phyloP scores from a whole-genome alignment of 2,888 invertebrate genomes.

The Nebria salina region DNA sequence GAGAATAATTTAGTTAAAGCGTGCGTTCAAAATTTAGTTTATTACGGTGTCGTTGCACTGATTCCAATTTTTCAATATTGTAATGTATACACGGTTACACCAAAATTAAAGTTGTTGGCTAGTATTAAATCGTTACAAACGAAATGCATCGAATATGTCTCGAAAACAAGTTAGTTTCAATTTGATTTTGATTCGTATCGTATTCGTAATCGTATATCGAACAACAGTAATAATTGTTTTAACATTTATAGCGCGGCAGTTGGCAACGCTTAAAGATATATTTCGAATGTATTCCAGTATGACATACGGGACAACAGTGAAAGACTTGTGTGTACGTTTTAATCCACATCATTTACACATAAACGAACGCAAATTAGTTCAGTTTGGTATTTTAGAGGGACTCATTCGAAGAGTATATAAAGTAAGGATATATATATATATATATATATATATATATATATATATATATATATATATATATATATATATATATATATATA shows the following conservation, averaged over 20 bases:
- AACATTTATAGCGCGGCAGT: conserved; percentile 60
- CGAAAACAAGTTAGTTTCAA: conserved; percentile 60
- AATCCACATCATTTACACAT: conserved; percentile 80
- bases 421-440: conserved; percentile 58
- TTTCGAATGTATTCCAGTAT: conserved; percentile 74
- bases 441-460: too few relatives aligned
- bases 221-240: conserved; percentile 3
- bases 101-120: conserved; percentile 65
- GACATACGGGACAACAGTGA: conserved; percentile 75
- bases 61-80: conserved; percentile 74
- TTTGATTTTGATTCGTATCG: conserved; percentile 20
- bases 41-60: conserved; percentile 72
- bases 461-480: too few relatives aligned
- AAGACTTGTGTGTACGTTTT: conserved; percentile 73
- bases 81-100: conserved; percentile 72
- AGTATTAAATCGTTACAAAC: conserved; percentile 55
- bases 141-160: conserved; percentile 64
- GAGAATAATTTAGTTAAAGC: conserved; percentile 94
- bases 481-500: too few relatives aligned
- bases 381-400: conserved; percentile 88
- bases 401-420: conserved; percentile 84
- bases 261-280: conserved; percentile 67
- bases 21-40: conserved; percentile 91
- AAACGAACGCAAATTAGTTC: conserved; percentile 83
- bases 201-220: too few relatives aligned